Percentiles rank a stretch among this genome's conserved stretches.
Evolutionary conservation across 1,140 invertebrate genomes (phyloP).

Genomic region (Ostrea denselamellosa): DNA sequence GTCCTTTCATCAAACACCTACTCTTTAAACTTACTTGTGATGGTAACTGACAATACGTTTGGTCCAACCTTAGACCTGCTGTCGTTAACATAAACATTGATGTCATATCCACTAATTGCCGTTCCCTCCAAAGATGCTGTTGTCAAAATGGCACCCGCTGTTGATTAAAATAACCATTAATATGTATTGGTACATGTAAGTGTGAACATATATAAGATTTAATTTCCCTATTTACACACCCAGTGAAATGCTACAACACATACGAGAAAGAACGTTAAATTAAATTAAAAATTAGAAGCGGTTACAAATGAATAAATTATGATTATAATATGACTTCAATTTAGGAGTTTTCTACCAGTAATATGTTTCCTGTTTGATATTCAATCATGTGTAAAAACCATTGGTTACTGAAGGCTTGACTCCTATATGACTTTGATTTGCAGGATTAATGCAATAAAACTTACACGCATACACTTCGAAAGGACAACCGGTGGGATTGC

Average conservation of each 20-base stretch:
- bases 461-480: slow-evolving; percentile 15
- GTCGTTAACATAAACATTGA: slow-evolving; percentile 23
- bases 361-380: no score
- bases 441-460: background rate
- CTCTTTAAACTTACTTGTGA: background rate
- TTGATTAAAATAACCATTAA: background rate
- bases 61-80: slow-evolving; percentile 1
- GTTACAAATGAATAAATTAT: no score
- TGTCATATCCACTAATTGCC: background rate
- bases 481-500: background rate
- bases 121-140: slow-evolving; percentile 13
- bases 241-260: no score
- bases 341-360: no score
- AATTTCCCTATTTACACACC: no score
- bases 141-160: slow-evolving; percentile 14
- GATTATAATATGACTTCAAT: no score
- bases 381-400: no score
- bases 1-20: no score
- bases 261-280: no score
- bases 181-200: background rate
- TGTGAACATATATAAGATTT: no score
- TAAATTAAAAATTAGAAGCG: no score
- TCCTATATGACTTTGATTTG: background rate
- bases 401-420: no score
- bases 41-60: background rate